A percentile compares a stretch with the other conserved stretches of the same genome.
Evolutionary conservation across 2,797 vertebrate genomes (phyloP).

Genomic region (Cephalopachus bancanus): DNA sequence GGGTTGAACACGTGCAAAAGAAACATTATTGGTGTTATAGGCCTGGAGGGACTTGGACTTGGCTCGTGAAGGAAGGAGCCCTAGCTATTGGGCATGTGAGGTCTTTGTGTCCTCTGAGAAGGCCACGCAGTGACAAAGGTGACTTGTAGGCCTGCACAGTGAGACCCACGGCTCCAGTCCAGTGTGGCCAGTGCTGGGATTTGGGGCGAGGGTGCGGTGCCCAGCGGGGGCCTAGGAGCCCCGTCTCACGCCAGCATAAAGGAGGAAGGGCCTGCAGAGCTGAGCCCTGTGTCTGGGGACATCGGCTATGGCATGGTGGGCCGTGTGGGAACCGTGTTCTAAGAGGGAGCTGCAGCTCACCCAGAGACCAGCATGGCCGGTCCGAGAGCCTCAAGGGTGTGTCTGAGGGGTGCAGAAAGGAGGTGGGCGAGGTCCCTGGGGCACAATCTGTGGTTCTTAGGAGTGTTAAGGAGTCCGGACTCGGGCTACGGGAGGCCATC

Average conservation of each 20-base stretch:
- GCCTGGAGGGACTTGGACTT: not conserved
- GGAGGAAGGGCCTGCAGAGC: not conserved
- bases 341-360: not conserved
- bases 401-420: not conserved
- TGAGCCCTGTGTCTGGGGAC: not conserved
- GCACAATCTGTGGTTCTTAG: not conserved
- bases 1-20: not conserved
- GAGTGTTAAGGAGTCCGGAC: not conserved
- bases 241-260: not conserved
- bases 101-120: not conserved
- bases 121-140: not conserved
- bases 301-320: not conserved
- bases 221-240: not conserved
- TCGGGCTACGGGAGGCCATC: not conserved
- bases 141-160: not conserved
- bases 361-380: not conserved
- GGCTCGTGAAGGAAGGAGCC: not conserved
- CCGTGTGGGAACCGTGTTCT: not conserved
- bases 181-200: too few species aligned
- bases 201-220: rapidly evolving
- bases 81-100: not conserved
- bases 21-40: not conserved
- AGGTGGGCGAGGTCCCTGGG: not conserved
- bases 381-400: not conserved
- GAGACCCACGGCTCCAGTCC: not conserved